Base-by-base conservation (phyloP, 2,113 vertebrate species). In the Andinoacara biseriatus region DNA sequence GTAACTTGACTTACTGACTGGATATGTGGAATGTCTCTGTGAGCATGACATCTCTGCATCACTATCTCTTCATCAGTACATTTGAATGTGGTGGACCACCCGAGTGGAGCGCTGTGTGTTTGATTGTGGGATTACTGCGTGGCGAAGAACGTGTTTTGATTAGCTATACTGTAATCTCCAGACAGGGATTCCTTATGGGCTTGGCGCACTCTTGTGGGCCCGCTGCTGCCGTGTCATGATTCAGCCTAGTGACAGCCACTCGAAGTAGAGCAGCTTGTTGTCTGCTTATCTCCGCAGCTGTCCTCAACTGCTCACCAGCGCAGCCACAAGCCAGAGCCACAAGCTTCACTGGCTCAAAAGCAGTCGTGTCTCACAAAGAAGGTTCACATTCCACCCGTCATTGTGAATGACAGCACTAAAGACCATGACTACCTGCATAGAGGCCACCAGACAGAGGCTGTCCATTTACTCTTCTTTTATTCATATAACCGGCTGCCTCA, bases 331-430 rank as follows among this genome's bases (percentile, higher is more conserved):
- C 58, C 78, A 43, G 82, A 85, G 80, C 89, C 86, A 62, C 82
- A 78, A 91, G 78, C 74, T 84, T 80, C 78, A 74, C 69, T 52
- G 67, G 80, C 80, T 86, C 87, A 80, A 88, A 80, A 87, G 88
- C 5, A 80, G 89, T 92, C 84, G 89, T 46, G 92, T 91, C 93
- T 96, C 90, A 91, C 94, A 95, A 90, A 26, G 89, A 78, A 58
- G 76, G 87, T 87, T 88, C 65, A 95, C 92, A 95, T 96, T 95
- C 94, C 95, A 90, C 91, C 78, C 22, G 86, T 82, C 78, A 29
- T 89, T 94, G 94, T 86, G 84, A 94, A 95, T 24, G 78, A 86
- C 90, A 38, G 78, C 24, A 40, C 88, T 18, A 61, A 78, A 81
- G 82, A 85, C 87, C 83, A 85, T 17, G 74, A 78, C 85, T 92